A percentile compares a stretch with the other conserved stretches of the same genome.
phyloP scores from a whole-genome alignment of 2,888 invertebrate species.

The Hoplodrina ambigua region DNA sequence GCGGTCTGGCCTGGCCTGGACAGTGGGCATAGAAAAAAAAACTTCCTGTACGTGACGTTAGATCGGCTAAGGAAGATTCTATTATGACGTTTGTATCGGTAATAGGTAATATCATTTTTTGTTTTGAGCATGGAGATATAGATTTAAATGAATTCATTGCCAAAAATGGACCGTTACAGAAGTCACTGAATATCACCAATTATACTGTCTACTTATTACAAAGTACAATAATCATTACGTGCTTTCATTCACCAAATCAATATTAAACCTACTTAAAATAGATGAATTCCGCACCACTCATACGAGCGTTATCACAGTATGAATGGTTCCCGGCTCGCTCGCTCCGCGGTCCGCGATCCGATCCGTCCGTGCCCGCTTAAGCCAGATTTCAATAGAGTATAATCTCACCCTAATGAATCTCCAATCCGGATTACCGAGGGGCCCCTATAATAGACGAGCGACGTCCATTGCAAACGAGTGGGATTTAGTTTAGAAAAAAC shows the following conservation, averaged over 20 bases:
- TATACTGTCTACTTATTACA: not conserved
- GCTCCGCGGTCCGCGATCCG: slow-evolving; percentile 66
- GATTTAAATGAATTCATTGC: not conserved
- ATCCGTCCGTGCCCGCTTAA: slow-evolving; percentile 80
- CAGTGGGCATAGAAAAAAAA: slow-evolving; percentile 27
- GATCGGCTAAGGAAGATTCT: not conserved
- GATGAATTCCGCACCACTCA: slow-evolving; percentile 47
- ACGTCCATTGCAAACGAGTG: slow-evolving; percentile 82
- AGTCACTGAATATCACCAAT: not conserved
- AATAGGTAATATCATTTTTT: not conserved
- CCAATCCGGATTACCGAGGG: slow-evolving; percentile 88
- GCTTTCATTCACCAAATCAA: slow-evolving; percentile 15
- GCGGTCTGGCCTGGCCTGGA: slow-evolving; percentile 37
- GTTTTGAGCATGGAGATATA: not conserved
- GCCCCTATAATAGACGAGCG: slow-evolving; percentile 83
- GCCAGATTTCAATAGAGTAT: slow-evolving; percentile 90
- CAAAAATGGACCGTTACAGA: not conserved
- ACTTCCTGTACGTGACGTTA: slow-evolving; percentile 50
- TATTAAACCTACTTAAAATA: slow-evolving; percentile 51
- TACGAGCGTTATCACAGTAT: slow-evolving; percentile 52
- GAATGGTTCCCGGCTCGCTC: slow-evolving; percentile 44
- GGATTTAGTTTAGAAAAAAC: slow-evolving; percentile 86
- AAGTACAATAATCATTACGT: not conserved
- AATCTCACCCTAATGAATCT: slow-evolving; percentile 91
- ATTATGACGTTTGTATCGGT: not conserved